phyloP scores from a whole-genome alignment of 2,113 vertebrate genomes.

The Nanorana parkeri region DNA sequence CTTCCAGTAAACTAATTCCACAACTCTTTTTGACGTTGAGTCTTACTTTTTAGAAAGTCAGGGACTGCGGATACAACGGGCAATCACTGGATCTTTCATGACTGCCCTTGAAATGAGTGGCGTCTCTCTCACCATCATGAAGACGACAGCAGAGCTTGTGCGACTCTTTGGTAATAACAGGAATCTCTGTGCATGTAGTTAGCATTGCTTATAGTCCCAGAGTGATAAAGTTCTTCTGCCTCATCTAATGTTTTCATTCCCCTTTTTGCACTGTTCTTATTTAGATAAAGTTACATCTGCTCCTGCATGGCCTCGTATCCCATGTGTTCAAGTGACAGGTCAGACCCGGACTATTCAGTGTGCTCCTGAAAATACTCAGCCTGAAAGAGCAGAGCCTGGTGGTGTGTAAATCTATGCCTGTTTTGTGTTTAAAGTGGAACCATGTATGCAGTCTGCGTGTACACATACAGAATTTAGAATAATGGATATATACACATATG shows the following conservation, averaged over 20 bases:
- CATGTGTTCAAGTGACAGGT: conserved; percentile 64
- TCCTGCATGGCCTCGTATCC: conserved; percentile 83
- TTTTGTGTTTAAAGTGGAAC: no score
- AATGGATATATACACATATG: no score
- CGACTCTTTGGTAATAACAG: conserved; percentile 81
- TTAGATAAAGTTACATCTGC: conserved; percentile 85
- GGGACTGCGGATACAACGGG: conserved; percentile 75
- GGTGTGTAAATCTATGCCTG: conserved; percentile 59
- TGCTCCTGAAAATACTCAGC: not conserved
- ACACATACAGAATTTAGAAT: no score
- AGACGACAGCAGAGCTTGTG: conserved; percentile 74
- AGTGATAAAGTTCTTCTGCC: not conserved
- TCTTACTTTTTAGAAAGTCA: conserved; percentile 70
- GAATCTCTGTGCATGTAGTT: not conserved
- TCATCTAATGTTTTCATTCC: not conserved
- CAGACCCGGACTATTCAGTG: conserved; percentile 63
- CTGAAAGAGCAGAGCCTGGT: conserved; percentile 7
- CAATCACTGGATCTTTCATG: conserved; percentile 90
- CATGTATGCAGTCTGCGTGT: no score
- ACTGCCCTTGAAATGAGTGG: conserved; percentile 94
- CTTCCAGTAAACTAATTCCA: not conserved
- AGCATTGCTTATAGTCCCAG: not conserved
- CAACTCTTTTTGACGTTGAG: rapidly evolving
- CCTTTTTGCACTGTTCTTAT: not conserved
- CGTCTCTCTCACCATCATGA: conserved; percentile 87